A percentile compares a stretch with the other conserved stretches of the same genome.
Evolutionary conservation across 1,140 invertebrate genomes (phyloP).

Genomic region (Ganaspis sp.): DNA sequence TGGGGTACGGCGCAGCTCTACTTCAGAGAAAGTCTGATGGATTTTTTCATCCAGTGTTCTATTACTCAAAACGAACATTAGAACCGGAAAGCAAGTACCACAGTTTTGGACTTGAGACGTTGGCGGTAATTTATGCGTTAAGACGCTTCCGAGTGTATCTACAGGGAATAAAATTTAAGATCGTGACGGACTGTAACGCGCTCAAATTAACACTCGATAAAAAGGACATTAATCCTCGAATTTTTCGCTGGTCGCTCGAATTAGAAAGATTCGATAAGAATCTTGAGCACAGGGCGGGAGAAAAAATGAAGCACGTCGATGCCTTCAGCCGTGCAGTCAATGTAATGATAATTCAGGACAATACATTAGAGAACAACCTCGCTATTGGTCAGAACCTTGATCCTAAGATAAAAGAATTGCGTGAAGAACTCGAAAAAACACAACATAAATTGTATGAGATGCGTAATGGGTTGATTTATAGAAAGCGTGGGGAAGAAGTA

Average conservation of each 20-base stretch:
- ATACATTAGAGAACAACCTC: background rate
- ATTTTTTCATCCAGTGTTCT: no score
- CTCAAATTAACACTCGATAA: conserved; percentile 37
- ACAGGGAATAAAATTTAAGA: conserved; percentile 27
- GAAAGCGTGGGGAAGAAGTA: background rate
- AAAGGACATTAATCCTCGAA: conserved; percentile 32
- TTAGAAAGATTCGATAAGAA: conserved; percentile 46
- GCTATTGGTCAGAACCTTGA: background rate
- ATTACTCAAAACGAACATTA: no score
- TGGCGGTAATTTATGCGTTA: conserved; percentile 68
- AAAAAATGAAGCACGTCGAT: conserved; percentile 51
- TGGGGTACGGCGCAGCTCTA: no score
- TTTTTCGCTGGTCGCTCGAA: conserved; percentile 50
- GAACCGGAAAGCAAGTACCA: conserved; percentile 52
- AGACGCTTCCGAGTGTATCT: conserved; percentile 36
- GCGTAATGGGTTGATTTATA: background rate
- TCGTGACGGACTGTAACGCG: conserved; percentile 42
- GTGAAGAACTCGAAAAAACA: background rate
- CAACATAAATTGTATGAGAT: background rate
- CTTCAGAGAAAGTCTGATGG: no score
- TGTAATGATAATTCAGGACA: background rate
- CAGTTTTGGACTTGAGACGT: conserved; percentile 53
- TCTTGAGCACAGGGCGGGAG: conserved; percentile 43
- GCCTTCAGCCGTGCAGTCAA: conserved; percentile 26
- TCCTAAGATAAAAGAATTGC: background rate